These are phyloP conservation scores for Sinocyclocheilus anshuiensis DNA, from an alignment of 2,113 vertebrate genomes.

Conservation along the genomic window DNA sequence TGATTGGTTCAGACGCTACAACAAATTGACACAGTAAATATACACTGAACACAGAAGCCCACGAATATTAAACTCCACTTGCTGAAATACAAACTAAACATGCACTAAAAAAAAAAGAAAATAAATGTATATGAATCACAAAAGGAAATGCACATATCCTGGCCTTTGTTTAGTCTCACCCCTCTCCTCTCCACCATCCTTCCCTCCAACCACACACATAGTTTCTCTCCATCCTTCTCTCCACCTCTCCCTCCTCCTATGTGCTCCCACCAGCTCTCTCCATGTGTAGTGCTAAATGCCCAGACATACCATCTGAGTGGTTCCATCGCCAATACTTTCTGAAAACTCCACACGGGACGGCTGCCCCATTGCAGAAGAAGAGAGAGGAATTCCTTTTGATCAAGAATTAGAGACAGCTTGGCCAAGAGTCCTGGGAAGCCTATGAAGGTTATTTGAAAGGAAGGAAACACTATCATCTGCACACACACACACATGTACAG, in stretches of 20 bases:
- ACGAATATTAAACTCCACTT: background rate
- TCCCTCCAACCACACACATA: background rate
- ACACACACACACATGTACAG: too few relatives aligned
- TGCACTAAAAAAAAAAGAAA: background rate
- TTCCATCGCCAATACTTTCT: slow-evolving; percentile 35
- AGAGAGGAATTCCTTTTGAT: slow-evolving; percentile 27
- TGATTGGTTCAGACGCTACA: background rate
- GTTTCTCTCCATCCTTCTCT: background rate
- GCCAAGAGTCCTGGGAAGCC: slow-evolving; percentile 1
- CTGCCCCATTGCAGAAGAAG: slow-evolving; percentile 19
- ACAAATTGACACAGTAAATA: background rate
- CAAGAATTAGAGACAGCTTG: slow-evolving; percentile 47
- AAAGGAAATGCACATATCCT: background rate
- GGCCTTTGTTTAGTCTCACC: background rate
- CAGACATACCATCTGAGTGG: slow-evolving; percentile 49
- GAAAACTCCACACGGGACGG: slow-evolving; percentile 39
- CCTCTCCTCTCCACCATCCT: background rate
- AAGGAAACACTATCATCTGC: slow-evolving; percentile 22
- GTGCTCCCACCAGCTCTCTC: slow-evolving; percentile 34
- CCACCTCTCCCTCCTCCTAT: background rate
- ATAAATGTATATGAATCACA: background rate
- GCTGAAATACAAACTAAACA: background rate
- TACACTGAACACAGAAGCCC: background rate
- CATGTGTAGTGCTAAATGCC: slow-evolving; percentile 51
- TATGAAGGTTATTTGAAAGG: slow-evolving; percentile 43